These are phyloP conservation scores for Hippoglossus stenolepis DNA, from an alignment of 2,113 vertebrate species.

Conservation along the genomic window DNA sequence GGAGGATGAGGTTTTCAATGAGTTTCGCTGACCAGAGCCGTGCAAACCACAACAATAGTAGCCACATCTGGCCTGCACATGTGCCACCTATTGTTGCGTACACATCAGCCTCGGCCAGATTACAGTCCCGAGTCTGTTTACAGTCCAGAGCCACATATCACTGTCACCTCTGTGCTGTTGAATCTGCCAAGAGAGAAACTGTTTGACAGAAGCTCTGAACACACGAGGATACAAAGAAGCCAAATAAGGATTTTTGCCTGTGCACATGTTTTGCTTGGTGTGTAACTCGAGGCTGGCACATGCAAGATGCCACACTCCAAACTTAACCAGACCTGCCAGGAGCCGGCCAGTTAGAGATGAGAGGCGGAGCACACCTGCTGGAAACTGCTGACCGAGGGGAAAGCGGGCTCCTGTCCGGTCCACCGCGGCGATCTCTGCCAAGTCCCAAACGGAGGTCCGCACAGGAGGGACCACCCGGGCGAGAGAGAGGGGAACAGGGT, in stretches of 20 bases:
- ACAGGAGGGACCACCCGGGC: slow-evolving; percentile 55
- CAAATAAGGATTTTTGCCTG: slow-evolving; percentile 38
- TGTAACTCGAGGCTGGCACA: neutral
- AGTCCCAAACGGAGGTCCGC: slow-evolving; percentile 31
- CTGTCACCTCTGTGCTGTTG: slow-evolving; percentile 35
- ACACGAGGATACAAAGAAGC: slow-evolving; percentile 21
- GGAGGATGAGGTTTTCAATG: slow-evolving; percentile 36
- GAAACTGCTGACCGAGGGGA: slow-evolving; percentile 73
- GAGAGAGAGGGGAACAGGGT: slow-evolving; percentile 52
- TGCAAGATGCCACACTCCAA: neutral
- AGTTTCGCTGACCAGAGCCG: slow-evolving; percentile 47
- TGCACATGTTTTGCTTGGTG: slow-evolving; percentile 16
- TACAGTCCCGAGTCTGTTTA: slow-evolving; percentile 49
- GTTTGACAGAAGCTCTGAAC: slow-evolving; percentile 34
- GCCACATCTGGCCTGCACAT: slow-evolving; percentile 79
- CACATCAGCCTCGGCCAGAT: slow-evolving; percentile 48
- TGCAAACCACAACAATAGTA: slow-evolving; percentile 63
- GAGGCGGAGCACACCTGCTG: slow-evolving; percentile 67
- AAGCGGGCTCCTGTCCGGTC: slow-evolving; percentile 65
- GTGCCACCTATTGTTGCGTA: slow-evolving; percentile 57
- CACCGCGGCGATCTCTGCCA: slow-evolving; percentile 52
- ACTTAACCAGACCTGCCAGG: slow-evolving; percentile 9
- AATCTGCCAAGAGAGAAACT: slow-evolving; percentile 13
- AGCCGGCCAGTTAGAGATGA: slow-evolving; percentile 2
- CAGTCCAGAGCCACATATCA: slow-evolving; percentile 47